A percentile compares a stretch with the other conserved stretches of the same genome.
These are phyloP conservation scores for Pseudorectes ferrugineus DNA, from an alignment of 2,113 vertebrate genomes.

Conservation along the genomic window DNA sequence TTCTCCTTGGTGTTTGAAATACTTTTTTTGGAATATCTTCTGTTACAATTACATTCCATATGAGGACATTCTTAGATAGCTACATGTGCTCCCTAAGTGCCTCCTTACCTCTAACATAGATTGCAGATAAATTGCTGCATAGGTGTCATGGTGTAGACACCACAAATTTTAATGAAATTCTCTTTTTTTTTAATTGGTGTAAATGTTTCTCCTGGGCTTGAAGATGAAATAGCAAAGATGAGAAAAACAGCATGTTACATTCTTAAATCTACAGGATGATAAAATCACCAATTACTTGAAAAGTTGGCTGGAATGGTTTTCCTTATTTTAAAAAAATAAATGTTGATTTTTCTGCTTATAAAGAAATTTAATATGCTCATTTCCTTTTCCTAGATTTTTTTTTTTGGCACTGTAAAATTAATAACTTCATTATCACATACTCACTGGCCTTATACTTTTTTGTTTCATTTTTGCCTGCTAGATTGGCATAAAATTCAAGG, in stretches of 20 bases:
- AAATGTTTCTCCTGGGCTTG: background rate
- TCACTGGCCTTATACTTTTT: background rate
- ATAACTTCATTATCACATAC: background rate
- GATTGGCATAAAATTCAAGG: background rate
- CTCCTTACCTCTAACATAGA: background rate
- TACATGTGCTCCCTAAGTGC: background rate
- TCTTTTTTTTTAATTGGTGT: background rate
- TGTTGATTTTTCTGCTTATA: background rate
- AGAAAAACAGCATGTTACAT: background rate
- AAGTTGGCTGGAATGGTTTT: background rate
- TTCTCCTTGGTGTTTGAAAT: background rate
- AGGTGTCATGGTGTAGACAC: background rate
- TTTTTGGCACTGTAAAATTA: background rate
- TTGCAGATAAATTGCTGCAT: background rate
- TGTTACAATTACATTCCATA: background rate
- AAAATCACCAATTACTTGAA: background rate
- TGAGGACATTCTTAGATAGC: background rate
- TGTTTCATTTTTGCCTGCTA: constrained; percentile 1
- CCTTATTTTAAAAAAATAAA: background rate
- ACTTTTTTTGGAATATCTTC: background rate
- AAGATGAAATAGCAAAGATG: background rate
- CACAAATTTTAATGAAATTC: background rate
- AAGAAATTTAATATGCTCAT: background rate
- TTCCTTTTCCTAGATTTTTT: background rate
- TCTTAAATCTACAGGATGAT: background rate